Evolutionary conservation across 2,888 invertebrate genomes (phyloP).

Genomic region (Tiphia femorata): DNA sequence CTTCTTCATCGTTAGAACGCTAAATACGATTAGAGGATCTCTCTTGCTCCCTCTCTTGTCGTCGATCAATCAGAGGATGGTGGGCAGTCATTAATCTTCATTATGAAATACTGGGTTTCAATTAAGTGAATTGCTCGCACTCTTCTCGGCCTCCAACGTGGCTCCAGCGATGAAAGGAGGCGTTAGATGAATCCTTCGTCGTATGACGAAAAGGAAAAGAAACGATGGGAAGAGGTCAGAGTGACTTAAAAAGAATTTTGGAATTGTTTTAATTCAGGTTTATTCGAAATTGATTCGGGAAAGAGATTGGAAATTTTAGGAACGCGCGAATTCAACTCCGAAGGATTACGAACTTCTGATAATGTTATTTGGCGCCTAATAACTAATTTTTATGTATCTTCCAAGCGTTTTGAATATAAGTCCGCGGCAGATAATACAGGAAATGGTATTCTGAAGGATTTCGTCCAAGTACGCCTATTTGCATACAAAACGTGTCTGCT

Average conservation of each 20-base stretch:
- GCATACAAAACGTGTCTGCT: too few species aligned
- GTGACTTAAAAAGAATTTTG: too few species aligned
- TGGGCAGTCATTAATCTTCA: conserved; percentile 40
- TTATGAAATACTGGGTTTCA: conserved; percentile 40
- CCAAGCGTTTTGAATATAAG: too few species aligned
- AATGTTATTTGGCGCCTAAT: too few species aligned
- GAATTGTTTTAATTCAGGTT: conserved; percentile 29
- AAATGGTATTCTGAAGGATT: too few species aligned
- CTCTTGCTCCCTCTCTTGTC: conserved; percentile 11
- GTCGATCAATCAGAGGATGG: conserved; percentile 29
- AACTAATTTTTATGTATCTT: too few species aligned
- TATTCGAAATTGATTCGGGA: too few species aligned
- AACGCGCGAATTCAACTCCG: too few species aligned
- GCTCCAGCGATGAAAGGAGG: conserved; percentile 21
- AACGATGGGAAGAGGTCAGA: conserved; percentile 9
- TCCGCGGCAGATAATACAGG: too few species aligned
- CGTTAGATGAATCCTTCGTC: conserved; percentile 22
- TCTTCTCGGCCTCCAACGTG: conserved; percentile 10
- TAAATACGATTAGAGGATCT: conserved; percentile 18
- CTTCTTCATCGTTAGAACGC: background rate
- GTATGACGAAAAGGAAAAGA: conserved; percentile 16
- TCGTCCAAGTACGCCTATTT: too few species aligned
- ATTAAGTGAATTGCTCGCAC: conserved; percentile 37
- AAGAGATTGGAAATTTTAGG: too few species aligned
- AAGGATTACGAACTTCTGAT: too few species aligned